Evolutionary conservation across 2,797 vertebrate genomes (phyloP).

Genomic region (Hipposideros larvatus): DNA sequence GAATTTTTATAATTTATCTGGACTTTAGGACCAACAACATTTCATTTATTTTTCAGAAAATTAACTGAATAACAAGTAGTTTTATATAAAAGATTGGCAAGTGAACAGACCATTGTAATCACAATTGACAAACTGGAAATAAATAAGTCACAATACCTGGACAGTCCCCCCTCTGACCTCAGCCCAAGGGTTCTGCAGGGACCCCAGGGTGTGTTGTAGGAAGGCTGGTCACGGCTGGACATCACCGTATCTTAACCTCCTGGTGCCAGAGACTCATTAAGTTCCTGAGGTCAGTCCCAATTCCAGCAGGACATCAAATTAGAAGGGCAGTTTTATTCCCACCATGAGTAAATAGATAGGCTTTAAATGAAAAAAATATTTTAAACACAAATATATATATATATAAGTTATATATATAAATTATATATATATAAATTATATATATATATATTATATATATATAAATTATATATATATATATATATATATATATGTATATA

Average conservation of each 20-base stretch:
- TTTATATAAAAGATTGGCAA: neutral
- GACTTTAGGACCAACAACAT: neutral
- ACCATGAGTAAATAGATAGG: neutral
- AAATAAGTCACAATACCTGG: neutral
- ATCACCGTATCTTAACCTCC: neutral
- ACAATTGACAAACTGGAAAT: neutral
- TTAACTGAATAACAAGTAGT: neutral
- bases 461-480: too few relatives aligned
- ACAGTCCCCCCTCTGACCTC: neutral
- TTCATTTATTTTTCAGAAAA: constrained; percentile 33
- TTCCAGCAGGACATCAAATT: neutral
- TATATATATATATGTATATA: too few relatives aligned
- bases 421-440: too few relatives aligned
- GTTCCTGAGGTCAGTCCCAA: neutral
- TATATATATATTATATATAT: too few relatives aligned
- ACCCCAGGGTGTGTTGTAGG: neutral
- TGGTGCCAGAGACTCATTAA: neutral
- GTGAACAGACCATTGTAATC: neutral
- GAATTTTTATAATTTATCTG: neutral
- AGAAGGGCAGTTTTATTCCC: neutral
- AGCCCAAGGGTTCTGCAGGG: neutral
- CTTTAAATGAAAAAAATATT: neutral
- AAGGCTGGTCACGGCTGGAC: neutral
- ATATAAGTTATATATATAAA: too few relatives aligned
- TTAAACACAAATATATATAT: neutral